Evolutionary conservation across 1,140 invertebrate genomes (phyloP), one percentile per base, ranked within the genome.

Genomic region (Sitophilus oryzae): DNA sequence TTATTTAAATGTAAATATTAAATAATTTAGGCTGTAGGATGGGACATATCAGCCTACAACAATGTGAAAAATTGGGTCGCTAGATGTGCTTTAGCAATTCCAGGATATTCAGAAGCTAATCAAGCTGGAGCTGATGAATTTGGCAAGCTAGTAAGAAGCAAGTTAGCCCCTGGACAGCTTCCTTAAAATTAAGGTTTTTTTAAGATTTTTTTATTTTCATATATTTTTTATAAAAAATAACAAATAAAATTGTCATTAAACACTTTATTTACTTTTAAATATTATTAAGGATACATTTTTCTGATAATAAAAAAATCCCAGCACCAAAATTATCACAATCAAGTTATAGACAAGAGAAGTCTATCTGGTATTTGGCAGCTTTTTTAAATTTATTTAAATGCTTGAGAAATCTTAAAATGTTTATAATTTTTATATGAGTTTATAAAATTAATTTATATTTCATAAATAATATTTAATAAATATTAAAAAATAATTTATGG

Each of bases 1-100:
- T 34, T 19, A 44, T 20, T 37, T 14, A 10, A 34, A 6, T 34
- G n/a, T 2, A 3, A 54, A 16, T 34, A 22, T 42, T 42, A 8
- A 38, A 30, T 11, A 30, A 65, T 67, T 57, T 67, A 88, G 82
- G 79, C 78, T 56, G 76, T 79, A 23, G 82, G 81, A 5, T 82
- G 83, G 74, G 79, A 83, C 62, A 73, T 86, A 15, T 66, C 76
- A n/a, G 71, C 75, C 45, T 88, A 79, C 62, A 75, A 79, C 4
- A 84, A 86, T 63, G 77, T 89, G 11, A 61, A 73, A 8, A 69
- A 70, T 9, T 90, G 86, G 84, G 68, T 83, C 41, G 74, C 79
- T 8, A 73, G 76, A 37, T 84, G 84, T 62, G 58, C 62, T 16
- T 53, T 69, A 44, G 59, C 65, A 16, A 70, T 81, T 52, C 78